Evolutionary conservation across 2,888 invertebrate species (phyloP), one percentile per base, ranked within the genome.

Genomic region (Embidobia sp.): DNA sequence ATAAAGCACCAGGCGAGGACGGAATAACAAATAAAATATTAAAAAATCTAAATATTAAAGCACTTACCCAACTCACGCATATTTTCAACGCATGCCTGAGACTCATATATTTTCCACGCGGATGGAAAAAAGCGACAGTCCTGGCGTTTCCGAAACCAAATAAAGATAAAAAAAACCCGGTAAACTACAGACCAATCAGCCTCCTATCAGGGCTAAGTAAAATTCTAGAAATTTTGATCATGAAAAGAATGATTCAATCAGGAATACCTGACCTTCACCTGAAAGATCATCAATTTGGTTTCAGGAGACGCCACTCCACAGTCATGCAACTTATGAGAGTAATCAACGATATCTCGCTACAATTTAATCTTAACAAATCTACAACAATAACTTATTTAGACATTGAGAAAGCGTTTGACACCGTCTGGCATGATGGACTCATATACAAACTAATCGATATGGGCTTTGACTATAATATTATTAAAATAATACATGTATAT

Each of bases 1-100:
- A 27, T 10, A 78, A 78, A 69, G 69, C 73, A 11, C 73, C 74
- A 1, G 78, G 74, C 0, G 3, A 11, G n/a, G 78, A 74, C 29
- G 11, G 7, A 2, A 69, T 78, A 6, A 57, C 53, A 26, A 74
- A 78, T 29, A 63, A 26, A 27, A 44, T 49, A 8, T 11, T 78
- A 6, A 76, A 70, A 57, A 49, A 70, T 11, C 11, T 76, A 0
- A 40, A 26, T n/a, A 70, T 48, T 27, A 76, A 76, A 46, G 19
- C 55, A 15, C 0, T 59, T 1, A 33, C 69, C 1, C 67, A 69
- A 18, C 33, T 69, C 0, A 49, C 35, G 1, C 33, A 70, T 10
- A 64, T 76, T 1, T 48, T 31, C 7, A 76, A 76, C 13, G 64
- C 75, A 16, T 51, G 35, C 18, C 16, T 74, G 1, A 51, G 37